Evolutionary conservation across 1,140 invertebrate genomes (phyloP).

Genomic region (Ips typographus): DNA sequence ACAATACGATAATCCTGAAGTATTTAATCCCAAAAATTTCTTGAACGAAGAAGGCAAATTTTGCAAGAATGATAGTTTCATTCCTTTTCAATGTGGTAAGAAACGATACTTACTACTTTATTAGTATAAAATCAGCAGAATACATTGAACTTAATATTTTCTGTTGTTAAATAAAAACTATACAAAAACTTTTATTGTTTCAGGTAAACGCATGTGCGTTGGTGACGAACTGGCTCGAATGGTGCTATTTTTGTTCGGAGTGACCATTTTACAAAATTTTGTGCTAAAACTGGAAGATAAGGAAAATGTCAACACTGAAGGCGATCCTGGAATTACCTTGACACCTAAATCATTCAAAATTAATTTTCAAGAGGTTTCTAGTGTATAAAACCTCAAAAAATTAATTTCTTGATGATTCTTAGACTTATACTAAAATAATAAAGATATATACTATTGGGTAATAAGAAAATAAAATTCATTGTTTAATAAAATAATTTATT

Average conservation of each 20-base stretch:
- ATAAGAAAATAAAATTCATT: background rate
- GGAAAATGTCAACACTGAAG: conserved; percentile 56
- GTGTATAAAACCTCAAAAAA: background rate
- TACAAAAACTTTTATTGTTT: conserved; percentile 25
- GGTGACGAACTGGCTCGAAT: conserved; percentile 83
- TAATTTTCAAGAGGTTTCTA: conserved; percentile 45
- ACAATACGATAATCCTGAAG: conserved; percentile 70
- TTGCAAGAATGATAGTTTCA: conserved; percentile 67
- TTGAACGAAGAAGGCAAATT: conserved; percentile 66
- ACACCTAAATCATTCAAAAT: conserved; percentile 62
- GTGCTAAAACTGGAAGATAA: conserved; percentile 48
- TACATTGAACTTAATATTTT: background rate
- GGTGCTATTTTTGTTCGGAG: conserved; percentile 67
- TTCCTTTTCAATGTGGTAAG: conserved; percentile 81
- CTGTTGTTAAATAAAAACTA: conserved; percentile 10
- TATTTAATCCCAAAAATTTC: conserved; percentile 74
- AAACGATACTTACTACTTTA: background rate
- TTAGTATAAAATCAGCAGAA: background rate
- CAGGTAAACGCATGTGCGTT: conserved; percentile 83
- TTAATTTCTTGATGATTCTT: conserved; percentile 7
- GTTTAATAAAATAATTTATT: conserved; percentile 35
- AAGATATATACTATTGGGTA: background rate
- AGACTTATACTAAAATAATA: background rate
- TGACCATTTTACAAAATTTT: conserved; percentile 66
- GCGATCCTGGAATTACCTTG: conserved; percentile 72